Percentiles rank a stretch among this genome's conserved stretches.
Conservation (phyloP, 2,888 invertebrate genomes). For the Cenopis cana region DNA sequence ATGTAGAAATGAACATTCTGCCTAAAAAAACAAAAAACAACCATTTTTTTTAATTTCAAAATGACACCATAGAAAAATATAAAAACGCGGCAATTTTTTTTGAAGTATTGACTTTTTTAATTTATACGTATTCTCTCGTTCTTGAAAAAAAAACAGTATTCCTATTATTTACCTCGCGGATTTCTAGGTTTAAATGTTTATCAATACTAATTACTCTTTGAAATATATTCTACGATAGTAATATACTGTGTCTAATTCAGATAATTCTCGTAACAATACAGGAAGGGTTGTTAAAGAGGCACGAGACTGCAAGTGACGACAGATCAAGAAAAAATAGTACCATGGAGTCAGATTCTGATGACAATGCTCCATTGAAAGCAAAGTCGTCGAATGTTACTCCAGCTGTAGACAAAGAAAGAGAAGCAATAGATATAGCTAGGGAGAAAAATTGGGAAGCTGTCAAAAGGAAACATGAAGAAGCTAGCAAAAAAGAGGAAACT, state of each 20-base stretch:
- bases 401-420: conserved; percentile 78
- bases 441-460: conserved; percentile 85
- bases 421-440: conserved; percentile 82
- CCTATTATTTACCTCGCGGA: background rate
- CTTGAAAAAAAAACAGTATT: background rate
- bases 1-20: no score
- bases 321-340: conserved; percentile 76
- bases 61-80: no score
- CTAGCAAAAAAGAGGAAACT: conserved; percentile 79
- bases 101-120: background rate
- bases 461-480: conserved; percentile 83
- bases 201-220: background rate
- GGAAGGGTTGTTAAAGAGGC: conserved; percentile 80
- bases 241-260: background rate
- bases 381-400: conserved; percentile 66
- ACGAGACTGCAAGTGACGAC: conserved; percentile 69
- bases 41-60: no score
- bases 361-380: conserved; percentile 76
- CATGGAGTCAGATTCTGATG: conserved; percentile 80
- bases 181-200: background rate
- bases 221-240: no score
- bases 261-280: conserved; percentile 50
- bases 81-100: background rate
- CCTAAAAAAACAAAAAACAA: no score
- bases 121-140: no score